These are phyloP conservation scores for Diuraphis noxia DNA, from an alignment of 1,140 invertebrate species.

Conservation along the genomic window DNA sequence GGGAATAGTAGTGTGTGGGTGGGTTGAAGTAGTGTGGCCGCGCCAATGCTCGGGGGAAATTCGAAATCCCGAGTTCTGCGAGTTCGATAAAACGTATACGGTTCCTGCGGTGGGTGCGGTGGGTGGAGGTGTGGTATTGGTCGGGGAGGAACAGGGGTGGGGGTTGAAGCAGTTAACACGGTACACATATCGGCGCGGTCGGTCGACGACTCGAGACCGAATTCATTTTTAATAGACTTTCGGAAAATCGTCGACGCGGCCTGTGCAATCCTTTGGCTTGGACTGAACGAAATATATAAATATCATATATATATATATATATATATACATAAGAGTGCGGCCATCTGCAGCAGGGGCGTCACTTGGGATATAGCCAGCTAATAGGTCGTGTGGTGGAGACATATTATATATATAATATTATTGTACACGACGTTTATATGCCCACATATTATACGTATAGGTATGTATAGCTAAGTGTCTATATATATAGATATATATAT, in stretches of 20 bases:
- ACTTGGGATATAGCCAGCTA: not conserved
- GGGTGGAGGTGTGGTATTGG: not conserved
- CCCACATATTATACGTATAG: not conserved
- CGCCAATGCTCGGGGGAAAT: not conserved
- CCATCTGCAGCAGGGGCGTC: not conserved
- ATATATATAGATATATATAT: not conserved
- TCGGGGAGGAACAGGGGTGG: not conserved
- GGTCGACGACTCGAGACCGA: not conserved
- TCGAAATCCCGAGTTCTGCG: not conserved
- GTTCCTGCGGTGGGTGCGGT: not conserved
- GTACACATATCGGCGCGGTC: not conserved
- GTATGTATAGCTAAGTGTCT: not conserved
- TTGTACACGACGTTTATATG: not conserved
- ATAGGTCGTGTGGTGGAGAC: not conserved
- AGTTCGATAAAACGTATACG: constrained; percentile 16
- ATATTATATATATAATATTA: not conserved
- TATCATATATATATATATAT: too few species aligned
- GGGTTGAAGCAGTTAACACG: not conserved
- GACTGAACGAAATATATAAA: not conserved
- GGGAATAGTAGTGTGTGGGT: too few species aligned
- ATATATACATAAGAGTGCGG: not conserved
- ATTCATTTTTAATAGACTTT: constrained; percentile 18
- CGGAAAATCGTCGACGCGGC: constrained; percentile 11
- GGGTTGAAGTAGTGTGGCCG: not conserved
- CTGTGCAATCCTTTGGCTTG: not conserved